Evolutionary conservation across 2,888 invertebrate species (phyloP), one percentile per base, ranked within the genome.

Genomic region (Homarus gammarus): DNA sequence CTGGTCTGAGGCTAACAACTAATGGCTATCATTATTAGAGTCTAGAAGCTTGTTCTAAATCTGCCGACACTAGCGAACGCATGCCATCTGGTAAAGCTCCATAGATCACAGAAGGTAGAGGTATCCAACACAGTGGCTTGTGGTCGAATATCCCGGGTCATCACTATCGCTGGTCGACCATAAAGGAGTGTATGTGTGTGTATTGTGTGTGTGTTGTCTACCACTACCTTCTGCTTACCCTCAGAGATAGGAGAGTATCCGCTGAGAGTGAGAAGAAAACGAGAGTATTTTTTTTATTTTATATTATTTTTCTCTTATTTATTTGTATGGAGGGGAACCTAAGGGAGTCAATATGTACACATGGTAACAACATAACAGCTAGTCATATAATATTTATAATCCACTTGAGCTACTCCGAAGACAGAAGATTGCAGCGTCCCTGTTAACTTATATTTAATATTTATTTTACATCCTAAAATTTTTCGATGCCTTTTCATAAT

Each of bases 291-390:
- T 49, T 18, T 38, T 64, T 36, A 33, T 51, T 56, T 81, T 73
- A 15, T n/a, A 33, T 2, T 44, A 27, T 33, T 40, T 70, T 38
- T 38, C 38, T 61, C 38, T 6, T 40, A n/a, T 31, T 40, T 44
- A 27, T 75, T 33, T 61, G 56, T 73, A 33, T n/a, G 56, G 22
- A 36, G 36, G 77, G 77, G 49, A 56, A 85, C 85, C 77, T 85
- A 85, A 75, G 49, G 61, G 61, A 75, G 44, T 85, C 77, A 10
- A 84, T 84, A 85, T 85, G 18, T 85, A 85, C 85, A 85, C 49
- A 38, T 85, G 85, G 85, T 87, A 87, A 87, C 81, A 87, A 87
- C 70, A 49, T 87, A 87, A 87, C 81, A 87, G 51, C 79, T 79
- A 87, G 33, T 79, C 51, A 79, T 51, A 87, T 68, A 84, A 27